Evolutionary conservation across 2,113 vertebrate species (phyloP).

Genomic region (Semnornis frantzii): DNA sequence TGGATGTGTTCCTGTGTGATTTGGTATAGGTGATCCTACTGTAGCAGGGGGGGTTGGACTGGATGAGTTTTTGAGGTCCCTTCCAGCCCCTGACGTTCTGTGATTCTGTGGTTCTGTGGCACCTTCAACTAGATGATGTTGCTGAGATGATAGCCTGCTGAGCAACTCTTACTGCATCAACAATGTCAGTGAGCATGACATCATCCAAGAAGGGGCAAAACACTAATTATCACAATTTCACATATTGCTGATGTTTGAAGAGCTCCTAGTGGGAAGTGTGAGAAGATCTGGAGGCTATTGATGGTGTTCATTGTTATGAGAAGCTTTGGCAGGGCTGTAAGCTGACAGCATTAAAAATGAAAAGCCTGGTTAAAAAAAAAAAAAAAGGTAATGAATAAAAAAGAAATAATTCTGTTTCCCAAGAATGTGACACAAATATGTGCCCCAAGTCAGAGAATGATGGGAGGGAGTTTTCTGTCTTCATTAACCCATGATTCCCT

Average conservation of each 20-base stretch:
- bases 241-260: not conserved
- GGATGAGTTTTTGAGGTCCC: too few species aligned
- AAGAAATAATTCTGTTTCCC: not conserved
- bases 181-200: not conserved
- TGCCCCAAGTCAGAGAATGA: not conserved
- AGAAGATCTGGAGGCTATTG: constrained; percentile 21
- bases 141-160: not conserved
- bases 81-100: too few species aligned
- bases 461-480: not conserved
- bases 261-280: constrained; percentile 5
- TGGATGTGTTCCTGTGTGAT: too few species aligned
- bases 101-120: too few species aligned
- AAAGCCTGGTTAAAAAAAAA: not conserved
- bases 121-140: too few species aligned
- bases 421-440: not conserved
- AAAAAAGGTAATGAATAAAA: not conserved
- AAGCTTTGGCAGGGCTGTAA: not conserved
- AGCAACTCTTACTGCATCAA: not conserved
- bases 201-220: not conserved
- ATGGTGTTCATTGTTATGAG: not conserved
- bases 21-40: too few species aligned
- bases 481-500: not conserved
- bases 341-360: not conserved
- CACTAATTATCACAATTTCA: not conserved
- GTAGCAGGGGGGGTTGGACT: too few species aligned